A percentile compares a stretch with the other conserved stretches of the same genome.
Evolutionary conservation across 2,113 vertebrate genomes (phyloP).

Genomic region (Gopherus flavomarginatus): DNA sequence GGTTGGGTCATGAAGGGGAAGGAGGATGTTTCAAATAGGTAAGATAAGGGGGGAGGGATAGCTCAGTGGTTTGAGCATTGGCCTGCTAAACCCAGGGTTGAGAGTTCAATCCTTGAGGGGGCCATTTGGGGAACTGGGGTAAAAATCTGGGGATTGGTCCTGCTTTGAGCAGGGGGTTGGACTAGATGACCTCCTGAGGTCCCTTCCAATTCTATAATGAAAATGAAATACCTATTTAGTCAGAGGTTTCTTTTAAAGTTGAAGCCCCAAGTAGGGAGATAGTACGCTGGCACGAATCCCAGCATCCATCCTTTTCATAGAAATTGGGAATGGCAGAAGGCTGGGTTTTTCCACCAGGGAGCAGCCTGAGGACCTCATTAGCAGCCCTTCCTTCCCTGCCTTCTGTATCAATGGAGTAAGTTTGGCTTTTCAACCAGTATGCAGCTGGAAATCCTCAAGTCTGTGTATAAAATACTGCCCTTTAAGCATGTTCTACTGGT

Average conservation of each 20-base stretch:
- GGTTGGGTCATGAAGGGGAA: not conserved
- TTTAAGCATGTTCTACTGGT: not conserved
- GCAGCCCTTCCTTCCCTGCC: not conserved
- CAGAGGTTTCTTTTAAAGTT: not conserved
- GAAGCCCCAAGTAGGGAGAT: not conserved
- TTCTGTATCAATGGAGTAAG: accelerated
- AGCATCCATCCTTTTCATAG: not conserved
- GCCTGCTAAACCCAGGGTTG: no score
- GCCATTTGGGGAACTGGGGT: no score
- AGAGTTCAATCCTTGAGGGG: no score
- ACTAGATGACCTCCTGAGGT: no score
- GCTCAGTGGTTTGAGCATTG: no score
- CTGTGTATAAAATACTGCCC: not conserved
- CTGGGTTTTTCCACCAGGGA: not conserved
- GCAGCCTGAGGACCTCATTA: not conserved
- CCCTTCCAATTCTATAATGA: no score
- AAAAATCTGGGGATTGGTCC: no score
- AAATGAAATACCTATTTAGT: not conserved
- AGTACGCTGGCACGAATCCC: not conserved
- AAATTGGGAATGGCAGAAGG: no score
- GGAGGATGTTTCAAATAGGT: not conserved
- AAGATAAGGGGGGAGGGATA: not conserved
- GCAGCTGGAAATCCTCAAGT: accelerated
- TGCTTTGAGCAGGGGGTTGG: no score
- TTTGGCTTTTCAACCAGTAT: accelerated